Conservation (phyloP, 1,140 invertebrate genomes). For the Hypsibius dujardini region DNA sequence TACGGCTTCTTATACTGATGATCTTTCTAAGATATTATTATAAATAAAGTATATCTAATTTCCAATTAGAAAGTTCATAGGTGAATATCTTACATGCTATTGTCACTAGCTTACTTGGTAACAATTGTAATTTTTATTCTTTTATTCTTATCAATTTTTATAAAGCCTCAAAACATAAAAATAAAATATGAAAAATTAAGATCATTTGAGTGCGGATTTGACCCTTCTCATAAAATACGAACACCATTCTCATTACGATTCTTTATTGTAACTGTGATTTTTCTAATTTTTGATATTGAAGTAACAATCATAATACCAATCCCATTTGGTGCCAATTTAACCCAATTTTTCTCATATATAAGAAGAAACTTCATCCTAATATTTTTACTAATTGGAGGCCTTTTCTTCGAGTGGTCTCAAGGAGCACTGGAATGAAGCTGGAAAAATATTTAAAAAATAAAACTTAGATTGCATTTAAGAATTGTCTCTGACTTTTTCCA, state of each 20-base stretch:
- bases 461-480: constrained; percentile 45
- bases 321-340: constrained; percentile 25
- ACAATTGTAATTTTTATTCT: constrained; percentile 35
- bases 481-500: too few species aligned
- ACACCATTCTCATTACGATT: constrained; percentile 34
- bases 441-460: constrained; percentile 43
- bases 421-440: constrained; percentile 42
- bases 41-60: constrained; percentile 48
- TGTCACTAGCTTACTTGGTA: constrained; percentile 32
- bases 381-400: constrained; percentile 38
- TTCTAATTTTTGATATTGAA: constrained; percentile 48
- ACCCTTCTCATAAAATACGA: constrained; percentile 37
- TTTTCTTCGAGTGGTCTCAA: constrained; percentile 45
- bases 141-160: constrained; percentile 34
- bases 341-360: constrained; percentile 33
- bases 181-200: constrained; percentile 23
- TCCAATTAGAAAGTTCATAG: constrained; percentile 47
- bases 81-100: too few species aligned
- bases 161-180: constrained; percentile 34
- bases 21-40: constrained; percentile 45
- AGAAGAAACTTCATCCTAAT: too few species aligned
- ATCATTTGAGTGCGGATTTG: constrained; percentile 33
- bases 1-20: constrained; percentile 50
- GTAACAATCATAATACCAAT: constrained; percentile 40
- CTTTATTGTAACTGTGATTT: constrained; percentile 42